Evolutionary conservation across 2,797 vertebrate genomes (phyloP).

Genomic region (Poecilia picta): DNA sequence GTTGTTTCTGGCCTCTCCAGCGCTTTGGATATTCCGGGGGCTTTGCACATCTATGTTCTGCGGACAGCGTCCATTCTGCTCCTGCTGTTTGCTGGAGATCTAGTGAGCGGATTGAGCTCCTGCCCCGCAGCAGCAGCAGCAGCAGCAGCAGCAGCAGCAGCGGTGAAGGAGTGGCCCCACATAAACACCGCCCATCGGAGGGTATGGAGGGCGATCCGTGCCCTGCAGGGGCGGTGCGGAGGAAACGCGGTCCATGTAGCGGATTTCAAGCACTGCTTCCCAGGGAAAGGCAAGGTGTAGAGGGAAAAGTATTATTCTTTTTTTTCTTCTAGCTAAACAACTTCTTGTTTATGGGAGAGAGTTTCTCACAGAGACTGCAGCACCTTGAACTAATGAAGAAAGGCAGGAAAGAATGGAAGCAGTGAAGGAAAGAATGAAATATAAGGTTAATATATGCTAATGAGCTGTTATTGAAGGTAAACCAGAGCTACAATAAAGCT

Average conservation of each 20-base stretch:
- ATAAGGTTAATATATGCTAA: neutral
- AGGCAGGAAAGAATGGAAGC: neutral
- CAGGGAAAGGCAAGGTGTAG: neutral
- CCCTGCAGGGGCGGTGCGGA: neutral
- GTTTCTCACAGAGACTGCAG: neutral
- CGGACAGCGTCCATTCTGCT: slow-evolving; percentile 54
- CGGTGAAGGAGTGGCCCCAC: slow-evolving; percentile 51
- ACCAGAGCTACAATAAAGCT: neutral
- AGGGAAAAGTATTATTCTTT: neutral
- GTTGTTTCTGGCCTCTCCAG: slow-evolving; percentile 66
- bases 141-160: slow-evolving; percentile 23
- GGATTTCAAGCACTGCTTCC: neutral
- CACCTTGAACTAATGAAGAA: neutral
- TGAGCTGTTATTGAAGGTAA: neutral
- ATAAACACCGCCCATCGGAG: slow-evolving; percentile 30
- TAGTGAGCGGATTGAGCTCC: slow-evolving; percentile 46
- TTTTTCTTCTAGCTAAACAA: neutral
- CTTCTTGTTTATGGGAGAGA: neutral
- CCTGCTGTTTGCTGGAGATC: slow-evolving; percentile 49
- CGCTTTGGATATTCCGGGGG: slow-evolving; percentile 72
- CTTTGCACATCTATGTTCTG: slow-evolving; percentile 76
- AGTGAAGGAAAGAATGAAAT: neutral
- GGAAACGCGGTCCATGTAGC: slow-evolving; percentile 4
- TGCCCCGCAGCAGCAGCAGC: slow-evolving; percentile 54
- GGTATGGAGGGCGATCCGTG: slow-evolving; percentile 28